phyloP scores from a whole-genome alignment of 2,888 invertebrate genomes.

The Drosophila fulvimacula region DNA sequence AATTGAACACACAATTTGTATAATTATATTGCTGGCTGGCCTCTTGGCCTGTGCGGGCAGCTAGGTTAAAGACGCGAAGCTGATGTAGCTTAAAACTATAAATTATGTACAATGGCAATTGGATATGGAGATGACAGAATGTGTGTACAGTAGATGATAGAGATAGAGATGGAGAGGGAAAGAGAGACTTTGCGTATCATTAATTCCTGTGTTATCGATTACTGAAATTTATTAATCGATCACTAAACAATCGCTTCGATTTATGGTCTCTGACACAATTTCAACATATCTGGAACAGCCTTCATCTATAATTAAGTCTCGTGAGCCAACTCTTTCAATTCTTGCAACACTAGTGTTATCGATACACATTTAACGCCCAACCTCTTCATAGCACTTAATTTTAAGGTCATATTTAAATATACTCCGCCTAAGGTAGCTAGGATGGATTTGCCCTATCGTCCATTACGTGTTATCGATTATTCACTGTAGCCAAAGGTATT shows the following conservation, averaged over 20 bases:
- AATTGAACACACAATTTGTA: slow-evolving; percentile 61
- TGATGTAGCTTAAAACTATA: slow-evolving; percentile 1
- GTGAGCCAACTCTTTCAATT: neutral
- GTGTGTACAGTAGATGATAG: no score
- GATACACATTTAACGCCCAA: neutral
- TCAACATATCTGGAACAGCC: no score
- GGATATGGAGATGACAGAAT: neutral
- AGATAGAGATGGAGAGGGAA: neutral
- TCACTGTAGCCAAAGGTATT: slow-evolving; percentile 12
- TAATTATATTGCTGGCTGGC: slow-evolving; percentile 46
- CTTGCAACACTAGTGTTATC: neutral
- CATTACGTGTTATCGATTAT: neutral
- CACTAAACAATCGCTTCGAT: no score
- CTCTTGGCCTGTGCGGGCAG: neutral
- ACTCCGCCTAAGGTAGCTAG: neutral
- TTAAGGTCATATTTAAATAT: slow-evolving; percentile 4
- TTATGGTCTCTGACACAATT: no score
- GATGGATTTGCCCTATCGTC: neutral
- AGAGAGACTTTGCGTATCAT: neutral
- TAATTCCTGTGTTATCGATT: neutral
- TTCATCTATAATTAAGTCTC: neutral
- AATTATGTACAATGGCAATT: neutral
- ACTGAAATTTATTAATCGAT: neutral
- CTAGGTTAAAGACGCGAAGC: slow-evolving; percentile 8
- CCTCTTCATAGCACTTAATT: neutral